Conservation (phyloP, 2,888 invertebrate genomes). For the Cosmopolites sordidus region DNA sequence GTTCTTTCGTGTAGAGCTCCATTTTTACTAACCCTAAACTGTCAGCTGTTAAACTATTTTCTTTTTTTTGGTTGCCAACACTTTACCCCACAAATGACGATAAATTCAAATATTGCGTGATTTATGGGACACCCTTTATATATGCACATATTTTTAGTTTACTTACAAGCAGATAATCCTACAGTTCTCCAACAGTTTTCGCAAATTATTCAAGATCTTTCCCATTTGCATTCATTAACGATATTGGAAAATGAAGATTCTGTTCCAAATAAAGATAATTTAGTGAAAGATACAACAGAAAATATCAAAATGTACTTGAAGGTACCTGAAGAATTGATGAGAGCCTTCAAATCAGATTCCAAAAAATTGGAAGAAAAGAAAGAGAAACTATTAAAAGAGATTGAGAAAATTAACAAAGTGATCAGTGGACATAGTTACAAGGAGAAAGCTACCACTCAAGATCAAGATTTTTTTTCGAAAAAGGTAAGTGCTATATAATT, state of each 20-base stretch:
- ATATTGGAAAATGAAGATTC: background rate
- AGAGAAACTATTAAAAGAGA: slow-evolving; percentile 41
- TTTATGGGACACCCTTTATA: background rate
- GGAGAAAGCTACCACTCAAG: slow-evolving; percentile 36
- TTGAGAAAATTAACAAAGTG: slow-evolving; percentile 41
- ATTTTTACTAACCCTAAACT: too few relatives aligned
- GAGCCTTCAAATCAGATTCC: slow-evolving; percentile 36
- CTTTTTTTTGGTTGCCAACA: too few relatives aligned
- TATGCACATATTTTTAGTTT: slow-evolving; percentile 11
- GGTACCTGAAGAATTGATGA: slow-evolving; percentile 39
- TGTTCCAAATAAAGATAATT: background rate
- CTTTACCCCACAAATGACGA: too few relatives aligned
- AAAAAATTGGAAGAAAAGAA: slow-evolving; percentile 40
- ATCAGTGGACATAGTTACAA: slow-evolving; percentile 38
- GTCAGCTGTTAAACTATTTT: too few relatives aligned
- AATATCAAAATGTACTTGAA: slow-evolving; percentile 36
- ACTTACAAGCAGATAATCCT: background rate
- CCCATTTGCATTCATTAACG: slow-evolving; percentile 13
- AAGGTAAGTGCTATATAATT: slow-evolving; percentile 40
- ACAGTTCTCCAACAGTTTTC: slow-evolving; percentile 3
- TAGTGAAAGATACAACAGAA: slow-evolving; percentile 37
- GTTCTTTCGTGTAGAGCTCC: too few relatives aligned
- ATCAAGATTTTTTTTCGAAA: slow-evolving; percentile 39
- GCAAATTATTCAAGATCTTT: slow-evolving; percentile 19
- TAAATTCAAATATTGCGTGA: too few relatives aligned